Evolutionary conservation across 2,113 vertebrate genomes (phyloP), one percentile per base, ranked within the genome.

Genomic region (Psittacus erithacus): DNA sequence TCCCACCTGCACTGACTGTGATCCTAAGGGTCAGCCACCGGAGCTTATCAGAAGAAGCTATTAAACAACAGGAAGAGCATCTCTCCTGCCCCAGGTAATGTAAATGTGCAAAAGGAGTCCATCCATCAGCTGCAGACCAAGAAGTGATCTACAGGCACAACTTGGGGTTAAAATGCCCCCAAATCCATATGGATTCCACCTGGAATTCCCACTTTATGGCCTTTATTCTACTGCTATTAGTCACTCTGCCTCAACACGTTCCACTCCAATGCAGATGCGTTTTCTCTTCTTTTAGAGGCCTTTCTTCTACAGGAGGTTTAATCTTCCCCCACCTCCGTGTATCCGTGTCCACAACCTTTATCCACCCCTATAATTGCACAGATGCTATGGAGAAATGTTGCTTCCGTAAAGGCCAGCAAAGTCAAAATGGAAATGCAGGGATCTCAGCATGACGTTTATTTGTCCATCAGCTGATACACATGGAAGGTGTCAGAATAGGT

Each of bases 361-460:
- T 27, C 80, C 24, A 38, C 9, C 47, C 49, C 31, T 35, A 3
- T 52, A 82, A 73, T 43, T 88, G n/a, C 85, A 44, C 6, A 24
- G n/a, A 69, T 68, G 64, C 69, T 59, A 69, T 0, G 2, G 39
- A 69, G 65, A 74, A 89, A 75, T 13, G 24, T 39, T 39, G 6
- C 24, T 82, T 69, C 67, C 31, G 29, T 0, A 1, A 62, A 76
- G 63, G 63, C 64, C 83, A 57, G 20, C 0, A 1, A 75, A 81
- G 65, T 78, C 76, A 86, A 74, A 74, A 88, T 82, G 65, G 49
- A 93, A 95, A 93, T 60, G 28, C 18, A 16, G 71, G 33, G 17
- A 79, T 82, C 84, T 44, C 94, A 89, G 92, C 85, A 44, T 82
- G 88, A 55, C n/a, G 70, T 86, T 6, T 69, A 15, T 82, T 91